Conservation (phyloP, 1,140 invertebrate genomes). For the Sycophaga agraensis region DNA sequence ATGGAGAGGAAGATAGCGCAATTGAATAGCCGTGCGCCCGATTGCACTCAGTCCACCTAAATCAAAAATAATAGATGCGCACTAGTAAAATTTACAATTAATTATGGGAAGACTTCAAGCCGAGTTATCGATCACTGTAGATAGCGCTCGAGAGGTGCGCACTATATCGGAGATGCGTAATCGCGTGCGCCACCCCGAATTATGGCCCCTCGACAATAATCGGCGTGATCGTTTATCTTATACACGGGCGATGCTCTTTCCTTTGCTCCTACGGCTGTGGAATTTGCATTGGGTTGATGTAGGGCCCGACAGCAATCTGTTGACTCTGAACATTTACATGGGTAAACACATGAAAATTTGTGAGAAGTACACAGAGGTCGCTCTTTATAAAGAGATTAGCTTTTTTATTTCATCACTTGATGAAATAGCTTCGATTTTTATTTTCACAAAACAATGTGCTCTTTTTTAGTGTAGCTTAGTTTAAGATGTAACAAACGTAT, state of each 20-base stretch:
- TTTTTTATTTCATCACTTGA: too few species aligned
- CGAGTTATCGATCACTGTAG: too few species aligned
- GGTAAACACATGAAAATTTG: too few species aligned
- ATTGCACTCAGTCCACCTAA: slow-evolving; percentile 3
- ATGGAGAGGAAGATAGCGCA: neutral
- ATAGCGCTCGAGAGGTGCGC: too few species aligned
- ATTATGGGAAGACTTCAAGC: slow-evolving; percentile 21
- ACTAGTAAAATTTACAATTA: slow-evolving; percentile 21
- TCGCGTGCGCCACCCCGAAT: neutral
- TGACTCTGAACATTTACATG: neutral
- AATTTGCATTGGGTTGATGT: slow-evolving; percentile 16
- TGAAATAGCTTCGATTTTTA: too few species aligned
- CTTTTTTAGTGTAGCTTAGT: too few species aligned
- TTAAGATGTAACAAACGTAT: too few species aligned
- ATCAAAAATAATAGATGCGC: slow-evolving; percentile 29
- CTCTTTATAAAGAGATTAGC: too few species aligned
- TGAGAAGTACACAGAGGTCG: too few species aligned
- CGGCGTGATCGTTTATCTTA: slow-evolving; percentile 1
- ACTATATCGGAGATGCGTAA: slow-evolving; percentile 7
- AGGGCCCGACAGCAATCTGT: neutral
- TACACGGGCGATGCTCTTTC: too few species aligned
- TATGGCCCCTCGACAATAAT: neutral
- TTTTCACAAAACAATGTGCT: too few species aligned
- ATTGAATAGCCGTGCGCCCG: slow-evolving; percentile 7
- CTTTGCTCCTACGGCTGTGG: neutral